Conservation (phyloP, 2,888 invertebrate species). For the Pyrochroa serraticornis region DNA sequence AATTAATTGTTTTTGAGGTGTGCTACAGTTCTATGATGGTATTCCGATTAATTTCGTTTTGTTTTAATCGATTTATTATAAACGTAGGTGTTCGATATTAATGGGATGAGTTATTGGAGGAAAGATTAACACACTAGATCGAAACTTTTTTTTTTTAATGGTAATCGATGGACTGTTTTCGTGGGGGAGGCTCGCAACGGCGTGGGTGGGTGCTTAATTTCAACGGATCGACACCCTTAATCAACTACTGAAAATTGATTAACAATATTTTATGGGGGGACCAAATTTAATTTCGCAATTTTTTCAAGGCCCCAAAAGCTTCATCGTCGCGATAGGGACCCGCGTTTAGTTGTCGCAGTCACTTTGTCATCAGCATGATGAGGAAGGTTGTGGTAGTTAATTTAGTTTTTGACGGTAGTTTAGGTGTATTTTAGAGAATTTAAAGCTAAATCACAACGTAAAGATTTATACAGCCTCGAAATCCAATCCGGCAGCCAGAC, state of each 20-base stretch:
- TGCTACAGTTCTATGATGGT: conserved; percentile 52
- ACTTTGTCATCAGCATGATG: too few relatives aligned
- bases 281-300: too few relatives aligned
- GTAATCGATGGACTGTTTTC: conserved; percentile 8
- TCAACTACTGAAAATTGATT: neutral
- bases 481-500: too few relatives aligned
- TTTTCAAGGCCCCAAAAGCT: too few relatives aligned
- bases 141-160: conserved; percentile 2
- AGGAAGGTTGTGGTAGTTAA: too few relatives aligned
- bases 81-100: conserved; percentile 55
- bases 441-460: too few relatives aligned
- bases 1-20: conserved; percentile 59
- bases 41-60: conserved; percentile 55
- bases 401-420: too few relatives aligned
- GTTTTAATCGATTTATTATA: conserved; percentile 57
- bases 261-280: too few relatives aligned
- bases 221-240: neutral
- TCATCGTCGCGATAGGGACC: too few relatives aligned
- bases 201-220: conserved; percentile 13
- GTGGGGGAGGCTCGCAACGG: neutral
- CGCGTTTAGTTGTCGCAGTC: too few relatives aligned
- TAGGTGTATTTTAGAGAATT: too few relatives aligned
- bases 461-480: too few relatives aligned
- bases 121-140: conserved; percentile 24
- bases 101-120: conserved; percentile 48